Evolutionary conservation across 2,797 vertebrate genomes (phyloP), one percentile per base, ranked within the genome.

Genomic region (Danio kyathit): DNA sequence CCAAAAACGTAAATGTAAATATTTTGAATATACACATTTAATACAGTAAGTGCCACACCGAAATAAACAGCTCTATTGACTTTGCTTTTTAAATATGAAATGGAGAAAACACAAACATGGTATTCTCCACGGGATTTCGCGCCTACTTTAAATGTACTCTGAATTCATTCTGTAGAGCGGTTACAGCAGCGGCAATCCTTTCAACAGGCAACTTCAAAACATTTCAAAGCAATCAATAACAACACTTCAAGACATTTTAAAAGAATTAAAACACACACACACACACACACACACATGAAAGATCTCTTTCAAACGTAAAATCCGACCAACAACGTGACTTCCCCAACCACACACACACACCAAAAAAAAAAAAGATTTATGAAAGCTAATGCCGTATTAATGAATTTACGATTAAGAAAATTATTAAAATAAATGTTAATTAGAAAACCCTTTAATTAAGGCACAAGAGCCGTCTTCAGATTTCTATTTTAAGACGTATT

Each of bases 401-500:
- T 21, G 19, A 19, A 16, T 38, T 29, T 21, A 38, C 38, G 48
- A 52, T 78, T 41, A 38, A 56, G 52, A 4, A 54, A 14, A 44
- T 4, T 41, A 46, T 71, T 71, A 13, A 57, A 63, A 59, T 74
- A 21, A 66, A 72, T 41, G 46, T 64, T 65, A 19, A 59, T 67
- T 46, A 72, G 21, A 65, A 51, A 41, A 51, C 3, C 12, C 10
- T 79, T 61, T 44, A 83, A 74, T 66, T 46, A 79, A 63, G 10
- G 10, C 48, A 19, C 54, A 41, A 46, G 52, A 59, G 38, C 19
- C 16, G n/a, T 40, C 19, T 41, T 13, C 52, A 67, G 44, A 57
- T 76, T 75, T 85, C 48, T 76, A 75, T 74, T 65, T n/a, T 44
- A 78, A 61, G 77, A 61, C 5, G 21, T 63, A 41, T 76, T 81